Conservation (phyloP, 2,888 invertebrate species). For the Ophion ventricosus region DNA sequence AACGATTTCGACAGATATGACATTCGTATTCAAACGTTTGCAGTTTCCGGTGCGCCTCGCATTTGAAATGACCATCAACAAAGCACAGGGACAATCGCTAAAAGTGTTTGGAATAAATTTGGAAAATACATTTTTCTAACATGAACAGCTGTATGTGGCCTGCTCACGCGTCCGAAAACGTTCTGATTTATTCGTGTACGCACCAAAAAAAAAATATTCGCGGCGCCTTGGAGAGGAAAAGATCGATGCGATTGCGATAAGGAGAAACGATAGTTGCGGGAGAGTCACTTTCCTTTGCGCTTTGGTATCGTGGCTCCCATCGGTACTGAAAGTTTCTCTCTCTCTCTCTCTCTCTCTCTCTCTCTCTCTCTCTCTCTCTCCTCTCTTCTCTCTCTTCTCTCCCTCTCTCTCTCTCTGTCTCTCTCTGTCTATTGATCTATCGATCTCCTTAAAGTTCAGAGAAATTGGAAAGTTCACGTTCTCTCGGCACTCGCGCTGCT, state of each 20-base stretch:
- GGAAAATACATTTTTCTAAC: no score
- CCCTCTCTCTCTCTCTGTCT: not conserved
- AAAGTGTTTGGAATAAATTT: no score
- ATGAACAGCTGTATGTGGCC: no score
- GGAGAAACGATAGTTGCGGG: not conserved
- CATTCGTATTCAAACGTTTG: no score
- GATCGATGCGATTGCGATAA: not conserved
- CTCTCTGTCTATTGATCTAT: not conserved
- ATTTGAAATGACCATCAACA: no score
- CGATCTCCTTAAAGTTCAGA: conserved; percentile 70
- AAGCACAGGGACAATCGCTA: no score
- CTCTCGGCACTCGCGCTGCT: not conserved
- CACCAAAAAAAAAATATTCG: no score
- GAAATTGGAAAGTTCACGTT: conserved; percentile 73
- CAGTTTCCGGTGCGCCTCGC: no score
- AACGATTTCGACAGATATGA: no score
- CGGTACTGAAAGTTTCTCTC: conserved; percentile 2
- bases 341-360: not conserved
- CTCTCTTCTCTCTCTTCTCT: not conserved
- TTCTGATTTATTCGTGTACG: no score
- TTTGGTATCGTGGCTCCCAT: not conserved
- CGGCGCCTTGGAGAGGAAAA: no score
- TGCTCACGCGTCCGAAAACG: no score
- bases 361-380: not conserved
- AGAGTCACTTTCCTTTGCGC: conserved; percentile 40